Evolutionary conservation across 2,797 vertebrate species (phyloP), one percentile per base, ranked within the genome.

Genomic region (Diplodus sargus): DNA sequence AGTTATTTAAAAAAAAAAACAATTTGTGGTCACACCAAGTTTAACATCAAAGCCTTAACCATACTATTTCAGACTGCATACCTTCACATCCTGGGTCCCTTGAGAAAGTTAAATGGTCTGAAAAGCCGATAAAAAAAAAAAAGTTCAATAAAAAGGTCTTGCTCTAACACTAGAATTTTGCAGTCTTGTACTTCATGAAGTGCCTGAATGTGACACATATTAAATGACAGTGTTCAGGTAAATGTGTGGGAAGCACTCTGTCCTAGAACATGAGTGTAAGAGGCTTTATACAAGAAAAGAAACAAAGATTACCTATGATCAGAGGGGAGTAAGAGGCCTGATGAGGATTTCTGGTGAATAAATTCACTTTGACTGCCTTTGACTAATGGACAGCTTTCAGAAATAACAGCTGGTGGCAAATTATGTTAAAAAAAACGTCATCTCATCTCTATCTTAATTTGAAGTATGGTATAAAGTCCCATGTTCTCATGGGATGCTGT

Each of bases 341-440:
- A 77, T 74, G 42, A 45, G 64, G 61, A 74, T 70, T 52, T 56
- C 72, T 66, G n/a, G 0, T 59, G 60, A 75, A 81, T 85, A 47
- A 66, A 79, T 76, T 81, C 39, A 62, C 45, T 56, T 65, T 67
- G 57, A 78, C 48, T 56, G 43, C 57, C 6, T 82, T 60, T 74
- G 69, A 59, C 67, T 59, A 78, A 81, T 30, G 22, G 30, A n/a
- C 54, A 51, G 34, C 39, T 70, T 79, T 83, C 28, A 70, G 51
- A 25, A 75, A 68, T 15, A 79, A 67, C 67, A 68, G 47, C 34
- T 81, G 34, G 68, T 4, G 6, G 34, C 16, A 78, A 79, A 59
- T 80, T 48, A 25, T 48, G 8, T 20, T 23, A 58, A 6, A 51
- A 51, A 48, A 45, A 54, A 28, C 39, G 2, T 39, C 23, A 48